A percentile compares a stretch with the other conserved stretches of the same genome.
Evolutionary conservation across 2,888 invertebrate species (phyloP).

Genomic region (Iphiclides podalirius): DNA sequence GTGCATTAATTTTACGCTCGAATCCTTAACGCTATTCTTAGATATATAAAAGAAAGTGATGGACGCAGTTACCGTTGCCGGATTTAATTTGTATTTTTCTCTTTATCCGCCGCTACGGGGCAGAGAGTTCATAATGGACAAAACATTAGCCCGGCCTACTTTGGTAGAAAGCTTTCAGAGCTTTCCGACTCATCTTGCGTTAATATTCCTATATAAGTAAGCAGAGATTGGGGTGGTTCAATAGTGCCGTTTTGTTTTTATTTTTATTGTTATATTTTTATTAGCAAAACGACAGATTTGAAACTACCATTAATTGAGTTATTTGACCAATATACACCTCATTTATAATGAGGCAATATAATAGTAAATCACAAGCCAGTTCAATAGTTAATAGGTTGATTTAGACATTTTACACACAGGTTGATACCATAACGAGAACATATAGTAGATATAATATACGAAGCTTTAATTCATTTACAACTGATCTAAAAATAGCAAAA

Average conservation of each 20-base stretch:
- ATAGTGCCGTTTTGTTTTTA: not conserved
- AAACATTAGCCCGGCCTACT: conserved; percentile 70
- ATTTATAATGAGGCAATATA: no score
- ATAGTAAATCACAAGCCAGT: no score
- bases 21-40: conserved; percentile 30
- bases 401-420: no score
- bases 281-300: no score
- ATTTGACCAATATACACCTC: no score
- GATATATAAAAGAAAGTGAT: conserved; percentile 38
- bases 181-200: conserved; percentile 58
- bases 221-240: conserved; percentile 23
- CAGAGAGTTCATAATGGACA: conserved; percentile 68
- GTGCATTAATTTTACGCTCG: conserved; percentile 29
- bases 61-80: conserved; percentile 35
- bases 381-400: no score
- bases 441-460: no score
- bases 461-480: no score
- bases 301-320: no score
- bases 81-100: conserved; percentile 63
- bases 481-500: no score
- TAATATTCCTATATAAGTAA: conserved; percentile 36
- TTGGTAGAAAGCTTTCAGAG: conserved; percentile 66
- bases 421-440: no score
- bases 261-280: not conserved
- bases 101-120: conserved; percentile 43